Evolutionary conservation across 2,888 invertebrate genomes (phyloP).

Genomic region (Axea sp.): DNA sequence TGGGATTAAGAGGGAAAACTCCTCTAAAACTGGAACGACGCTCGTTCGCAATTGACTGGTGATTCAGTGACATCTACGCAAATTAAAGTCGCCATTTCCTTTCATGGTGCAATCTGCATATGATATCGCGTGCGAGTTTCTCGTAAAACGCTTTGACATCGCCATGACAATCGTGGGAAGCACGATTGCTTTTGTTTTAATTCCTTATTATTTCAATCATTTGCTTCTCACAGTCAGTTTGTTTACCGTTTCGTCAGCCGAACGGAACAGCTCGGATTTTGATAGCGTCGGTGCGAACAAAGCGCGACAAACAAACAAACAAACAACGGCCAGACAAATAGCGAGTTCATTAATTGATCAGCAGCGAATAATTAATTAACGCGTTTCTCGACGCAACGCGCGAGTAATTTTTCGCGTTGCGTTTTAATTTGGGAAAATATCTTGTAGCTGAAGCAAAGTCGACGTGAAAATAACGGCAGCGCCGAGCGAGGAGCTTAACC

Average conservation of each 20-base stretch:
- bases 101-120: slow-evolving; percentile 61
- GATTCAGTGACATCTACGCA: slow-evolving; percentile 46
- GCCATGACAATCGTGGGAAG: slow-evolving; percentile 40
- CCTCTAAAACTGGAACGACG: slow-evolving; percentile 32
- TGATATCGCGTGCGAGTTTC: slow-evolving; percentile 43
- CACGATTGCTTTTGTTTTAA: slow-evolving; percentile 43
- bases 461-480: slow-evolving; percentile 73
- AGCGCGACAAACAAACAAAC: no score
- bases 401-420: slow-evolving; percentile 51
- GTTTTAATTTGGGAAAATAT: slow-evolving; percentile 58
- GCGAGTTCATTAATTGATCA: no score
- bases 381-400: slow-evolving; percentile 13
- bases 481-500: slow-evolving; percentile 70
- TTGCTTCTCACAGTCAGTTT: not conserved
- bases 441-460: slow-evolving; percentile 63
- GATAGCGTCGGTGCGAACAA: no score
- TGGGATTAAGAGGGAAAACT: slow-evolving; percentile 35
- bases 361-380: no score
- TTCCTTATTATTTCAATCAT: slow-evolving; percentile 44
- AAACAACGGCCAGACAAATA: no score
- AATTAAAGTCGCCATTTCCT: slow-evolving; percentile 55
- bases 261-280: no score
- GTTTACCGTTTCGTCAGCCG: slow-evolving; percentile 10
- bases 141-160: slow-evolving; percentile 42
- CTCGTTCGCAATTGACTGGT: slow-evolving; percentile 39